phyloP scores from a whole-genome alignment of 2,113 vertebrate species.

The Phaethornis superciliosus region DNA sequence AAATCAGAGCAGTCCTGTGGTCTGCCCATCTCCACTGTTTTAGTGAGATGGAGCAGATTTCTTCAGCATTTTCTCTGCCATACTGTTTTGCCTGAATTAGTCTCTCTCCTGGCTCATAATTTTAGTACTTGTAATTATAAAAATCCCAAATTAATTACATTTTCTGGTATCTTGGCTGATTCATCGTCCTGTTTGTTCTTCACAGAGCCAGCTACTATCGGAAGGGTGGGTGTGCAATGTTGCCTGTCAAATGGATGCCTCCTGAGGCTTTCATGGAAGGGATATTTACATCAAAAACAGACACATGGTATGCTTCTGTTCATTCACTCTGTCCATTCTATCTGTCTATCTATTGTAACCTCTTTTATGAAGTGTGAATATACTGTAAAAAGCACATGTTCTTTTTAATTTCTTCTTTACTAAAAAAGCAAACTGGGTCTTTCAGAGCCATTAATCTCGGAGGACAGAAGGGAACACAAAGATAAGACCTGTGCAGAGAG shows the following conservation, averaged over 20 bases:
- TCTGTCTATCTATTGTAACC: background rate
- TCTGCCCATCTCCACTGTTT: background rate
- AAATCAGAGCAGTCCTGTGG: background rate
- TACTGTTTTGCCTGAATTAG: background rate
- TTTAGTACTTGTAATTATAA: background rate
- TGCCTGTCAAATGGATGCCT: constrained; percentile 99
- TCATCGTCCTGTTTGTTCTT: background rate
- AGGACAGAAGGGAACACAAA: background rate
- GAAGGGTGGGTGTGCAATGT: constrained; percentile 97
- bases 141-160: background rate
- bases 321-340: background rate
- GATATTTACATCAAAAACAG: constrained; percentile 99
- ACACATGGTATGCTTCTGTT: constrained; percentile 86
- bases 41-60: background rate
- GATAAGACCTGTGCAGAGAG: background rate
- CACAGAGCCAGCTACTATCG: constrained; percentile 96
- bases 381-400: background rate
- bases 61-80: background rate
- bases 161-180: background rate
- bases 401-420: background rate
- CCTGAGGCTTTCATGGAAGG: constrained; percentile 99
- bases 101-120: background rate
- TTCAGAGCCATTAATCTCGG: background rate
- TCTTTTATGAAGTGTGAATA: background rate
- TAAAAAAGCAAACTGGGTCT: background rate